Percentiles rank a stretch among this genome's conserved stretches.
Conservation (phyloP, 53 echinoderm and acorn worm species). For the Luidia sarsii region DNA sequence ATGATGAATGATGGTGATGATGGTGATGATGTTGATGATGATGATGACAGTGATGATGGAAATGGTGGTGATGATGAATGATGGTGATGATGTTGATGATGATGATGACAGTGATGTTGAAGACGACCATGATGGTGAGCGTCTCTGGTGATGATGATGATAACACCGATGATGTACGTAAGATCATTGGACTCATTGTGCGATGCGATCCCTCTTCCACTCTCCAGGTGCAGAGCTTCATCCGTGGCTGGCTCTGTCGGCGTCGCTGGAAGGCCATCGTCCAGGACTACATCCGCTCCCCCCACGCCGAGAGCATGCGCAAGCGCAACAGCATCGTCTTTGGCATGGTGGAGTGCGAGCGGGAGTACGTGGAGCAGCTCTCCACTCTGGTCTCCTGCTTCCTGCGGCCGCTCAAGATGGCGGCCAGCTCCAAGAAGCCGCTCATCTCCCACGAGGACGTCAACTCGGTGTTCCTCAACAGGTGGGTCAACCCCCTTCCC, state of each 20-base stretch:
- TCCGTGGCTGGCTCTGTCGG: conserved; percentile 95
- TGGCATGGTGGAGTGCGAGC: conserved; percentile 98
- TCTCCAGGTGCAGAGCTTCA: conserved; percentile 93
- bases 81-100: no score
- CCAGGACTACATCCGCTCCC: conserved; percentile 98
- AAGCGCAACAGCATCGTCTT: conserved; percentile 98
- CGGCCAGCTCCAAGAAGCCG: conserved; percentile 98
- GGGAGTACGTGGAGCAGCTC: conserved; percentile 99
- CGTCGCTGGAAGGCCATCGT: conserved; percentile 98
- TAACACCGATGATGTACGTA: no score
- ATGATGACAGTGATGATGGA: no score
- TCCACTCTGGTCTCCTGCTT: conserved; percentile 98
- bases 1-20: no score
- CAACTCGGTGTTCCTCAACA: conserved; percentile 99
- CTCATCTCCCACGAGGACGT: conserved; percentile 97
- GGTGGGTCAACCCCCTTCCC: no score
- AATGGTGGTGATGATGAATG: no score
- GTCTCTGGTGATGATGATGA: no score
- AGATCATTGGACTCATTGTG: no score
- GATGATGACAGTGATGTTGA: no score
- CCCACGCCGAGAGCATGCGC: conserved; percentile 99
- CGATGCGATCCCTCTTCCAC: not conserved
- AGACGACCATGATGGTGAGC: no score
- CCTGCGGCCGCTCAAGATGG: conserved; percentile 98
- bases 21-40: no score